These are phyloP conservation scores for Machimus atricapillus DNA, from an alignment of 2,888 invertebrate genomes.

Conservation along the genomic window DNA sequence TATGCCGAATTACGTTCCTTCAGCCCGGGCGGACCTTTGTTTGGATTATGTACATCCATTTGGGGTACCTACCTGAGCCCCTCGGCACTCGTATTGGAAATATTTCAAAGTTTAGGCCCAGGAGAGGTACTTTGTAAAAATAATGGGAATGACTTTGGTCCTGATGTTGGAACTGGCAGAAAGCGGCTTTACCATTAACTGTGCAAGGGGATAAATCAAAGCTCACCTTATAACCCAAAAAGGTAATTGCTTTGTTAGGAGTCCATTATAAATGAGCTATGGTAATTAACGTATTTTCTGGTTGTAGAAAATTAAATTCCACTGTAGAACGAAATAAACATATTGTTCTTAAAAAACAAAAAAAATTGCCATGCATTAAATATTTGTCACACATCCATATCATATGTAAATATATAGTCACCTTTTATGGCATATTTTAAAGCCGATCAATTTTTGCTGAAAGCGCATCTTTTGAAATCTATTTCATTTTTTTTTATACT, in stretches of 20 bases:
- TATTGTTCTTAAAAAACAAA: no score
- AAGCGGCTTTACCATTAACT: not conserved
- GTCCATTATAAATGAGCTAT: not conserved
- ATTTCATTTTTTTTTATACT: no score
- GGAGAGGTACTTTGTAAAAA: not conserved
- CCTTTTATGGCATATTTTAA: no score
- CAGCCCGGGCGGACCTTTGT: not conserved
- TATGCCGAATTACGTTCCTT: conserved; percentile 12
- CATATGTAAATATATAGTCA: no score
- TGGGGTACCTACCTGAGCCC: not conserved
- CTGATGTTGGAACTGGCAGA: not conserved
- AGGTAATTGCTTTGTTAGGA: not conserved
- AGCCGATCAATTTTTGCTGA: no score
- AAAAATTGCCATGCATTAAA: no score
- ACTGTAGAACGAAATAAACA: no score
- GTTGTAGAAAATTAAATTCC: not conserved
- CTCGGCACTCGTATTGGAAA: not conserved
- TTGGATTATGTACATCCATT: not conserved
- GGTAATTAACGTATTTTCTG: not conserved
- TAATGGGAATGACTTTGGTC: not conserved
- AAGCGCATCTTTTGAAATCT: no score
- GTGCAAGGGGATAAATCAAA: not conserved
- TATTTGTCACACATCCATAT: no score
- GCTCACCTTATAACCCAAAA: not conserved
- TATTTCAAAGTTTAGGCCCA: not conserved